These are phyloP conservation scores for Yasuhikotakia modesta DNA, from an alignment of 2,797 vertebrate species.

Conservation along the genomic window DNA sequence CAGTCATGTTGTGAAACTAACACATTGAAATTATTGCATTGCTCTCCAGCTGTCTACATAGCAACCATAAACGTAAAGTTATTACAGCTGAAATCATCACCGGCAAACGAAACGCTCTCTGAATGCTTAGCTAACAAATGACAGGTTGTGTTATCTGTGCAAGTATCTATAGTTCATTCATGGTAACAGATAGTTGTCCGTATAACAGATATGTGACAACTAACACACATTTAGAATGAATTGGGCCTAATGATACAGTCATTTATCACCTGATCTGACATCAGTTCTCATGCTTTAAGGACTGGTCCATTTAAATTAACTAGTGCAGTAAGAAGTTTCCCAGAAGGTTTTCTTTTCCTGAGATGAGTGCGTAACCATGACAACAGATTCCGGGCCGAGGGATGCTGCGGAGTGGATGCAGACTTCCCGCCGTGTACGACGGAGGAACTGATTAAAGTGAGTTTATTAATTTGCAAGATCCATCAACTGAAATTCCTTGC, in stretches of 20 bases:
- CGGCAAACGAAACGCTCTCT: not conserved
- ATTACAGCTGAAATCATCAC: not conserved
- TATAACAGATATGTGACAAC: too few relatives aligned
- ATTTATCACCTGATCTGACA: not conserved
- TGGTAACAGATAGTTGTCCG: too few relatives aligned
- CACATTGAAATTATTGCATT: not conserved
- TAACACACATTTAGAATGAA: too few relatives aligned
- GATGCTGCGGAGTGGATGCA: constrained; percentile 19
- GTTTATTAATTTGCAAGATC: constrained; percentile 17
- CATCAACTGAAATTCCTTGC: constrained; percentile 1
- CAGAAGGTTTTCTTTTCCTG: constrained; percentile 8
- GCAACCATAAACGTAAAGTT: not conserved
- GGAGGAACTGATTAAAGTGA: constrained; percentile 15
- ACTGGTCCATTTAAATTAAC: constrained; percentile 20
- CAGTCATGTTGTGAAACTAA: not conserved
- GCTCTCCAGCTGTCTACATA: too few relatives aligned
- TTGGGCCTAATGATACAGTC: too few relatives aligned
- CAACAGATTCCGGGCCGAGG: not conserved
- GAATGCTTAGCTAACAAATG: not conserved
- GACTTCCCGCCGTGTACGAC: not conserved
- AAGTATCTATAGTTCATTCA: constrained; percentile 3
- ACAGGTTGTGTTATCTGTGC: not conserved
- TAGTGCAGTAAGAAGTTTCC: constrained; percentile 35
- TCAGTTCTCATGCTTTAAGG: constrained; percentile 3
- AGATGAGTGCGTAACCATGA: constrained; percentile 36